Evolutionary conservation across 2,113 vertebrate species (phyloP).

Genomic region (Perca schrenkii): DNA sequence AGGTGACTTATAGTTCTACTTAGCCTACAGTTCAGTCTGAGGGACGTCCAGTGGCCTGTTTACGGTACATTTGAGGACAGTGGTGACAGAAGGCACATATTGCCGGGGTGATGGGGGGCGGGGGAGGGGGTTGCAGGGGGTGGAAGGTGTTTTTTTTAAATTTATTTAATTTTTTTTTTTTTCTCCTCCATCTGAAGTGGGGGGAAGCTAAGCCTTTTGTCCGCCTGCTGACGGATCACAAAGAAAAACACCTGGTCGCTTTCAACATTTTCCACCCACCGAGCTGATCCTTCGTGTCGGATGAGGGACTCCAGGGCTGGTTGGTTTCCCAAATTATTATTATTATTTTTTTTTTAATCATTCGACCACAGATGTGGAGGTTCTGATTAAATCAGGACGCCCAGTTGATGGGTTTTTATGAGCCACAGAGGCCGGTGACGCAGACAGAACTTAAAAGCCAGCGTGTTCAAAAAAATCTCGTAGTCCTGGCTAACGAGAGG

Average conservation of each 20-base stretch:
- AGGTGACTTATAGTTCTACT: conserved; percentile 17
- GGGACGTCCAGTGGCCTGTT: conserved; percentile 6
- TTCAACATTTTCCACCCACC: conserved; percentile 4
- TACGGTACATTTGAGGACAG: conserved; percentile 43
- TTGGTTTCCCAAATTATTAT: background rate
- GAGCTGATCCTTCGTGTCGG: background rate
- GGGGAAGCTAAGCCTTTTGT: conserved; percentile 19
- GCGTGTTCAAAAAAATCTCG: no score
- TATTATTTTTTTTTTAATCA: no score
- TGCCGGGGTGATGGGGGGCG: conserved; percentile 45
- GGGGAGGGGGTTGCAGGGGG: no score
- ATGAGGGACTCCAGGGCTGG: background rate
- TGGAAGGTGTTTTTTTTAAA: no score
- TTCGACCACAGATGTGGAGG: accelerated
- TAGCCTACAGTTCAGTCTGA: conserved; percentile 11
- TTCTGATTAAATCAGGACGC: background rate
- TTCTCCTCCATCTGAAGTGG: conserved; percentile 6
- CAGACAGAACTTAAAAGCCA: background rate
- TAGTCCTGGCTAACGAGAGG: background rate
- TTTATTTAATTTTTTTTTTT: background rate
- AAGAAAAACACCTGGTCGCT: conserved; percentile 13
- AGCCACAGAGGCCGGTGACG: background rate
- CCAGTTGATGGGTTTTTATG: background rate
- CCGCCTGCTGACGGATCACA: conserved; percentile 3
- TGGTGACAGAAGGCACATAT: conserved; percentile 88